A percentile compares a stretch with the other conserved stretches of the same genome.
Evolutionary conservation across 2,113 vertebrate genomes (phyloP).

Genomic region (Cacatua alba): DNA sequence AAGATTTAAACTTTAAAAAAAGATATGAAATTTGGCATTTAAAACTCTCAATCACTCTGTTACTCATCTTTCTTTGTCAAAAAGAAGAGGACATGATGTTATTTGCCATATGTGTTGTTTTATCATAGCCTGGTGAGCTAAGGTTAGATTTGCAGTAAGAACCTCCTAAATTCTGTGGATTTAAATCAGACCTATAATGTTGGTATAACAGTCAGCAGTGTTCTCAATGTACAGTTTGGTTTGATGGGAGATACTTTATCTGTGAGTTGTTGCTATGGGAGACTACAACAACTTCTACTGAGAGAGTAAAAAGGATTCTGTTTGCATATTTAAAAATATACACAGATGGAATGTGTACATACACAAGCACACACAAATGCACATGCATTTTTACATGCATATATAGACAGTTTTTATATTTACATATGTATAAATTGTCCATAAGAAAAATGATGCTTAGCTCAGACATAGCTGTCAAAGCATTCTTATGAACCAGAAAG

Average conservation of each 20-base stretch:
- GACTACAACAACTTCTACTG: neutral
- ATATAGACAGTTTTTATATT: neutral
- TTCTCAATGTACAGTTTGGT: neutral
- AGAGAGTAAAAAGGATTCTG: constrained; percentile 10
- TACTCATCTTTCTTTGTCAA: neutral
- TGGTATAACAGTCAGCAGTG: neutral
- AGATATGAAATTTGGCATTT: neutral
- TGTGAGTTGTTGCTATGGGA: constrained; percentile 53
- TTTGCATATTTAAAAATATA: constrained; percentile 34
- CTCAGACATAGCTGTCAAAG: accelerated
- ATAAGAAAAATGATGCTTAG: neutral
- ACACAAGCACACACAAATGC: neutral
- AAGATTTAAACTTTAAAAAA: neutral
- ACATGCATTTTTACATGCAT: neutral
- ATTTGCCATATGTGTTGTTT: neutral
- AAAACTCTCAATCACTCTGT: neutral
- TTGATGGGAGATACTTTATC: constrained; percentile 40
- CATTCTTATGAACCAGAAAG: neutral
- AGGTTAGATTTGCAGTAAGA: neutral
- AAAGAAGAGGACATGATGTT: neutral
- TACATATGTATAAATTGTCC: neutral
- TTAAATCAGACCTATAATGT: constrained; percentile 25
- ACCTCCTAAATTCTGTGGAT: neutral
- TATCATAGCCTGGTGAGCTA: neutral
- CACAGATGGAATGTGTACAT: neutral